Conservation (phyloP, 2,113 vertebrate genomes). For the Saiga tatarica region DNA sequence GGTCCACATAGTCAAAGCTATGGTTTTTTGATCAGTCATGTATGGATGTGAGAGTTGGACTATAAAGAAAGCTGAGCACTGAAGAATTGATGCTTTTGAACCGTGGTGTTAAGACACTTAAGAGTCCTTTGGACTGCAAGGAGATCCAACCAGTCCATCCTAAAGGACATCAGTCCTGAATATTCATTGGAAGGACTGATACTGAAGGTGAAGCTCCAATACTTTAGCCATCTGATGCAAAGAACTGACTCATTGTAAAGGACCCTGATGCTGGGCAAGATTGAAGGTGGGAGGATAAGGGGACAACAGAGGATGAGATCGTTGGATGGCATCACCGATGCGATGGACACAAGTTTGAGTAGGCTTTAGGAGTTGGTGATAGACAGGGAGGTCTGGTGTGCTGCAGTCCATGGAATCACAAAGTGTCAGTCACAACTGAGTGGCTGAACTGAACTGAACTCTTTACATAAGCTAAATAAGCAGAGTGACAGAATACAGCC, state of each 20-base stretch:
- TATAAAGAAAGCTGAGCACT: background rate
- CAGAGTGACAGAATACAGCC: background rate
- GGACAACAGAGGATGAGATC: background rate
- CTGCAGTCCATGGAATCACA: background rate
- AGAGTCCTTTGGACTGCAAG: background rate
- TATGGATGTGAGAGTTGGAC: background rate
- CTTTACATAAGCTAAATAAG: background rate
- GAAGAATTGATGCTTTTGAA: background rate
- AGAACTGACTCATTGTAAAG: background rate
- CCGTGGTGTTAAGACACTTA: background rate
- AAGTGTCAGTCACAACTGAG: background rate
- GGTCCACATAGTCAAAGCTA: background rate
- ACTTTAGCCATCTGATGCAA: background rate
- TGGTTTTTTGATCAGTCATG: background rate
- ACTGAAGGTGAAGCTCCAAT: background rate
- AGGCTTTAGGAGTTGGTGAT: background rate
- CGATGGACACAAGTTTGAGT: background rate
- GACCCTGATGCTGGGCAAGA: background rate
- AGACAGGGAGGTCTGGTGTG: background rate
- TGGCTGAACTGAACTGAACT: background rate
- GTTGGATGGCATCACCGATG: background rate
- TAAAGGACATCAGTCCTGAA: background rate
- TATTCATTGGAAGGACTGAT: background rate
- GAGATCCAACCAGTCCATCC: background rate
- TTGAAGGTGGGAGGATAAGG: rapidly evolving